phyloP scores from a whole-genome alignment of 2,113 vertebrate genomes.

The human region GRCh38 chr2:200795501-200796000 shows the following conservation, averaged over 20 bases:
- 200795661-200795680: background rate
- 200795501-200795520: conserved; percentile 6
- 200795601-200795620: conserved; percentile 12
- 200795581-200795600: background rate
- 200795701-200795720: conserved; percentile 26
- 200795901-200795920: background rate
- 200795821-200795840: background rate
- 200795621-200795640: background rate
- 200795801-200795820: background rate
- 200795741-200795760: background rate
- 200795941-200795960: no score
- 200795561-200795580: background rate
- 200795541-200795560: background rate
- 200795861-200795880: background rate
- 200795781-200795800: background rate
- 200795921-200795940: background rate
- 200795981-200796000: no score
- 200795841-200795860: background rate
- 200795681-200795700: conserved; percentile 11
- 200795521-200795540: conserved; percentile 35
- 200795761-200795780: background rate
- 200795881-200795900: background rate
- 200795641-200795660: background rate
- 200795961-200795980: background rate
- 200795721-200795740: background rate